Evolutionary conservation across 2,797 vertebrate genomes (phyloP).

Genomic region (Sternotherus odoratus): DNA sequence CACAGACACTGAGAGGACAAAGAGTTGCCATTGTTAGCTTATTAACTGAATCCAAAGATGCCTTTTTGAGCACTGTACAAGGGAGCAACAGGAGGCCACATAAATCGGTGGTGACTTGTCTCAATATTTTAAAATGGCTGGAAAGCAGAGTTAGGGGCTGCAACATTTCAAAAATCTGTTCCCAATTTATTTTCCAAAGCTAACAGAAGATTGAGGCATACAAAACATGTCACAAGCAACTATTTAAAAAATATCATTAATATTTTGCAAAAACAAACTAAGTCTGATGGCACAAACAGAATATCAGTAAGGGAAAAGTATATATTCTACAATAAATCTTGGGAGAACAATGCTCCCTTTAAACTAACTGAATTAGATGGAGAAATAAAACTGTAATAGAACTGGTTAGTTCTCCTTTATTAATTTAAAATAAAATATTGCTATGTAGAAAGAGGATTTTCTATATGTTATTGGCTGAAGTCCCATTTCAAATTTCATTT

Average conservation of each 20-base stretch:
- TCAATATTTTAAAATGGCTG: background rate
- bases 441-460: background rate
- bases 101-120: conserved; percentile 15
- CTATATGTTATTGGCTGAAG: background rate
- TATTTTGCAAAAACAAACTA: background rate
- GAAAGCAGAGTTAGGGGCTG: background rate
- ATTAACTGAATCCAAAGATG: background rate
- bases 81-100: conserved; percentile 38
- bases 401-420: conserved; percentile 33
- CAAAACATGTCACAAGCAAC: background rate
- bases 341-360: background rate
- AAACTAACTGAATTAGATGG: background rate
- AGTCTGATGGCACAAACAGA: fast-evolving
- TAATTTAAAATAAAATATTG: background rate
- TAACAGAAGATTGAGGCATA: background rate
- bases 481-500: background rate
- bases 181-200: background rate
- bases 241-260: background rate
- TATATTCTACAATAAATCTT: background rate
- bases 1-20: conserved; percentile 34
- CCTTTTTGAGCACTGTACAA: conserved; percentile 23
- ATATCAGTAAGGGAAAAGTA: background rate
- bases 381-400: conserved; percentile 39
- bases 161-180: background rate
- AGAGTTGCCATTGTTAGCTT: conserved; percentile 56